phyloP scores from a whole-genome alignment of 2,888 invertebrate genomes.

The Meta bourneti region DNA sequence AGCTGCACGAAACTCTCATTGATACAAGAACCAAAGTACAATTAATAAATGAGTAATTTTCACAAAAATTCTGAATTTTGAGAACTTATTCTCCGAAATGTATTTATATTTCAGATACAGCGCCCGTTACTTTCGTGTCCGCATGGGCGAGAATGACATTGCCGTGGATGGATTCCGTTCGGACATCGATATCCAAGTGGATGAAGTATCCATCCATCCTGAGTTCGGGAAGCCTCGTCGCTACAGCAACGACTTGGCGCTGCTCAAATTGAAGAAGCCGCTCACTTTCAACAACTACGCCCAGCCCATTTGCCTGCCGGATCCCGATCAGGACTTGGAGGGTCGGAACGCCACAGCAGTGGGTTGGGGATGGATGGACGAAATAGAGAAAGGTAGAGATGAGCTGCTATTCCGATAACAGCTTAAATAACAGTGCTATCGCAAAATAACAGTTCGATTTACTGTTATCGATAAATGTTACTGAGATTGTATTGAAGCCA shows the following conservation, averaged over 20 bases:
- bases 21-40: no score
- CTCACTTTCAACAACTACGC: slow-evolving; percentile 87
- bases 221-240: slow-evolving; percentile 66
- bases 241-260: slow-evolving; percentile 85
- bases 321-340: slow-evolving; percentile 80
- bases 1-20: no score
- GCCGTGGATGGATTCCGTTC: slow-evolving; percentile 81
- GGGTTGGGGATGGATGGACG: slow-evolving; percentile 93
- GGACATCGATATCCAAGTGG: slow-evolving; percentile 82
- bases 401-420: slow-evolving; percentile 72
- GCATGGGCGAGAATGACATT: slow-evolving; percentile 87
- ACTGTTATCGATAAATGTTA: no score
- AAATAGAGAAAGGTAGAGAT: slow-evolving; percentile 84
- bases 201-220: slow-evolving; percentile 84
- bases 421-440: not conserved
- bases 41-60: no score
- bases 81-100: no score
- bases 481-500: no score
- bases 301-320: slow-evolving; percentile 89
- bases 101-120: slow-evolving; percentile 44
- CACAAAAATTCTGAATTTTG: no score
- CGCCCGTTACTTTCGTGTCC: slow-evolving; percentile 70
- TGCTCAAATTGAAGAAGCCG: slow-evolving; percentile 85
- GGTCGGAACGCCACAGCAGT: slow-evolving; percentile 87
- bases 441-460: not conserved